These are phyloP conservation scores for Drosophila pullipes DNA, from an alignment of 2,888 invertebrate species.

Conservation along the genomic window DNA sequence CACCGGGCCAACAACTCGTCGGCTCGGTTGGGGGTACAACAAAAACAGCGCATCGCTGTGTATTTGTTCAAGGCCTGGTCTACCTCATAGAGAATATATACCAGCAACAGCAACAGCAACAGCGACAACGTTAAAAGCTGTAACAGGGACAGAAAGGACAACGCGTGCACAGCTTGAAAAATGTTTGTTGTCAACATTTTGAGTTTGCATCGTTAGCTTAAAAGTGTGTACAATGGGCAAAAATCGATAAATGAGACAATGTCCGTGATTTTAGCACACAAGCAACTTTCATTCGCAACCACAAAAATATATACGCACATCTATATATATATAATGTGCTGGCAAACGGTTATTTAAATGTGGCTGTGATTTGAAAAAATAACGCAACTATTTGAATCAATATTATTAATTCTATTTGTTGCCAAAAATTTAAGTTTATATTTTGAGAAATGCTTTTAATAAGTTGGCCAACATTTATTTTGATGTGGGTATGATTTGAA, in stretches of 20 bases:
- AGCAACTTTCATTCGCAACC: slow-evolving; percentile 28
- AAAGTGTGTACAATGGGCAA: slow-evolving; percentile 72
- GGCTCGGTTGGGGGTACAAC: slow-evolving; percentile 22
- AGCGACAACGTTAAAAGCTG: slow-evolving; percentile 37
- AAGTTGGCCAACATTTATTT: slow-evolving; percentile 1
- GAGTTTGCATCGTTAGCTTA: slow-evolving; percentile 82
- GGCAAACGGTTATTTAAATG: not conserved
- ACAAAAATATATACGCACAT: slow-evolving; percentile 15
- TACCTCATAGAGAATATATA: slow-evolving; percentile 57
- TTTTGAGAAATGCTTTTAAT: slow-evolving; percentile 26
- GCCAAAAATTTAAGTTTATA: slow-evolving; percentile 18
- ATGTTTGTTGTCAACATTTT: slow-evolving; percentile 82
- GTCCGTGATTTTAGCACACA: slow-evolving; percentile 48
- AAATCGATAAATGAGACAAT: slow-evolving; percentile 74
- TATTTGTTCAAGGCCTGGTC: slow-evolving; percentile 72
- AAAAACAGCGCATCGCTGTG: slow-evolving; percentile 33
- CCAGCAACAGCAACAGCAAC: slow-evolving; percentile 14
- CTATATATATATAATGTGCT: not conserved
- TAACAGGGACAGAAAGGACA: slow-evolving; percentile 53
- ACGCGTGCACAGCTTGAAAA: slow-evolving; percentile 79
- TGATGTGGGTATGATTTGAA: not conserved
- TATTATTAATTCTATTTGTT: not conserved
- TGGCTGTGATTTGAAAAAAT: not conserved
- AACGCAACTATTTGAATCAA: not conserved
- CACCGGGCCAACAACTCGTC: slow-evolving; percentile 50